Conservation (phyloP, 2,797 vertebrate genomes). For the Syngnathus acus region DNA sequence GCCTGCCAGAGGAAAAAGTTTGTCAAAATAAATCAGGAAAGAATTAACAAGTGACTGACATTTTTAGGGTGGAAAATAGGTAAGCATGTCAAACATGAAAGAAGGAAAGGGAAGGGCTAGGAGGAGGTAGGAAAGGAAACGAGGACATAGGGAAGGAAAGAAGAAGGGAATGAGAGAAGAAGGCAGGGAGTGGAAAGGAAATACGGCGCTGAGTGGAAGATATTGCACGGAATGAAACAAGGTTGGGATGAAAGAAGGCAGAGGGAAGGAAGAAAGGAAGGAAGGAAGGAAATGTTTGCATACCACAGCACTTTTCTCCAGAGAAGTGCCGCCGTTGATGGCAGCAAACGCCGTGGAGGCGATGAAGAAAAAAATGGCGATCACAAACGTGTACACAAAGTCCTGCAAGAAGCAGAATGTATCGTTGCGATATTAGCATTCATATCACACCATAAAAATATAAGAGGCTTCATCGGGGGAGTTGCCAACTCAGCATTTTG, state of each 20-base stretch:
- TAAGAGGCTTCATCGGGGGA: background rate
- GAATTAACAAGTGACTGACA: background rate
- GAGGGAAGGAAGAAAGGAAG: background rate
- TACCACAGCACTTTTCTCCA: conserved; percentile 69
- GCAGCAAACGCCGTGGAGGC: conserved; percentile 65
- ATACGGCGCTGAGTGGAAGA: too few relatives aligned
- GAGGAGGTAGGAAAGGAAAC: background rate
- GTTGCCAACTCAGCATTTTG: background rate
- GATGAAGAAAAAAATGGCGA: conserved; percentile 54
- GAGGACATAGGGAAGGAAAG: background rate
- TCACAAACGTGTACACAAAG: conserved; percentile 43
- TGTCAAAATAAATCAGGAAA: background rate
- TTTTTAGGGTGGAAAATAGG: background rate
- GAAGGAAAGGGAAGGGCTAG: background rate
- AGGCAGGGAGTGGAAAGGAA: background rate
- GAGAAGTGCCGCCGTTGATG: conserved; percentile 24
- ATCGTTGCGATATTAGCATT: background rate
- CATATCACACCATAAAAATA: background rate
- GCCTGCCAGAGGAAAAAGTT: conserved; percentile 49
- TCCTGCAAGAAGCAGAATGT: conserved; percentile 62
- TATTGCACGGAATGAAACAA: background rate
- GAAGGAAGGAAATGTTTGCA: conserved; percentile 6
- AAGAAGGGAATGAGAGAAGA: too few relatives aligned
- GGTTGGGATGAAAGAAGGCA: background rate
- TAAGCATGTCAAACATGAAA: background rate